phyloP scores from a whole-genome alignment of 2,113 vertebrate species.

The Pelecanoides urinatrix region DNA sequence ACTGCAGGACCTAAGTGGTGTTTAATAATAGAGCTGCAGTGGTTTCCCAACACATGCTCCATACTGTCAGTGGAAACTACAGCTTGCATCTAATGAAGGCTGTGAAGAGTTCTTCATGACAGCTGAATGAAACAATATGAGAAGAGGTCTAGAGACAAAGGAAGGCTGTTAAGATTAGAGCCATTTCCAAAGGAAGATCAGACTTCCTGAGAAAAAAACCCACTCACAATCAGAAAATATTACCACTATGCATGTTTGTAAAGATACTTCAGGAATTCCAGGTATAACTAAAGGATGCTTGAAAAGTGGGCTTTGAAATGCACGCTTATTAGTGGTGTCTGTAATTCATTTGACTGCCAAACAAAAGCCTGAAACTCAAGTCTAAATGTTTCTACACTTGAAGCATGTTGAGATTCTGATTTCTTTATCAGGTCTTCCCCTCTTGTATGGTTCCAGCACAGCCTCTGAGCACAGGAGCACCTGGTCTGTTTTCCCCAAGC shows the following conservation, averaged over 20 bases:
- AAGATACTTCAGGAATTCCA: conserved; percentile 21
- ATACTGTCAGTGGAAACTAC: background rate
- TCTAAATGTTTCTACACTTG: background rate
- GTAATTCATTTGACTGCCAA: background rate
- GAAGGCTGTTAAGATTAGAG: background rate
- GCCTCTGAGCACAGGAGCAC: background rate
- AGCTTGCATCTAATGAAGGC: background rate
- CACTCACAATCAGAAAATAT: background rate
- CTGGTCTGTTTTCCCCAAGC: background rate
- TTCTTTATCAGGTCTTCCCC: background rate
- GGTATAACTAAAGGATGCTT: background rate
- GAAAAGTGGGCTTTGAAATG: background rate
- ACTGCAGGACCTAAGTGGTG: background rate
- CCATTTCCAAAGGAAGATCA: background rate
- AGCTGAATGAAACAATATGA: background rate
- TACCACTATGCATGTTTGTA: background rate
- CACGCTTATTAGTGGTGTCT: background rate
- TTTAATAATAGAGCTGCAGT: background rate
- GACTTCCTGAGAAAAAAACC: background rate
- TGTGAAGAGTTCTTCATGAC: background rate
- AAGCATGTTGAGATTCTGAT: background rate
- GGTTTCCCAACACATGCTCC: background rate
- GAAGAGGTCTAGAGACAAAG: background rate
- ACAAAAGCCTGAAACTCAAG: background rate
- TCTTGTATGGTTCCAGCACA: background rate